Evolutionary conservation across 2,113 vertebrate species (phyloP), one percentile per base, ranked within the genome.

Genomic region (Rafetus swinhoei): DNA sequence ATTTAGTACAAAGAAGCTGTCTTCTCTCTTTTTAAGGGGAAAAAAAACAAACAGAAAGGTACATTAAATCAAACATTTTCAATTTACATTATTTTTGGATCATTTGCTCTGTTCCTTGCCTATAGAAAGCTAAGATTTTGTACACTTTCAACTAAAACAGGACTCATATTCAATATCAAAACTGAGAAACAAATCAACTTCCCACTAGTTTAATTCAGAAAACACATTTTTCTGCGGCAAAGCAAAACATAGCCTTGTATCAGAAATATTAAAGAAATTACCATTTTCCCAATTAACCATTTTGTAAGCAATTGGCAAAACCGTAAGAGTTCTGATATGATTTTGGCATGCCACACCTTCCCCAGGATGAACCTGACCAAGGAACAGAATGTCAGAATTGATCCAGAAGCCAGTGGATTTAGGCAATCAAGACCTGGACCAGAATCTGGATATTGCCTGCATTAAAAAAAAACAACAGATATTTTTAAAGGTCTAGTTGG

Each of bases 31-130:
- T 84, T 65, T 79, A 92, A 4, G 84, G 19, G 24, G 77, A 82
- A 84, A 57, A 57, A 16, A 7, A 86, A 90, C 54, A 97, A 95
- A 93, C 52, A 95, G 65, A 45, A 93, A 91, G 81, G 76, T 79
- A 94, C 85, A 95, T 94, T 96, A 97, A 98, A 97, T 15, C 79
- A 84, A 97, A 94, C 80, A 93, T 25, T 94, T 93, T 87, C 87
- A 87, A 96, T 96, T 97, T 96, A 93, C 60, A 87, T 96, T 96
- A 96, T 89, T 95, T 97, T 95, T 96, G 90, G 92, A 96, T 95
- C 96, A 97, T 93, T 97, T 96, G 88, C 93, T 95, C 92, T 94
- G 86, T 0, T 2, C 72, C 79, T 95, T 94, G 25, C 81, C 59
- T 80, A 93, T 55, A 85, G 29, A 93, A 96, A 95, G 82, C 9